Conservation (phyloP, 2,888 invertebrate species). For the Acleris literana region DNA sequence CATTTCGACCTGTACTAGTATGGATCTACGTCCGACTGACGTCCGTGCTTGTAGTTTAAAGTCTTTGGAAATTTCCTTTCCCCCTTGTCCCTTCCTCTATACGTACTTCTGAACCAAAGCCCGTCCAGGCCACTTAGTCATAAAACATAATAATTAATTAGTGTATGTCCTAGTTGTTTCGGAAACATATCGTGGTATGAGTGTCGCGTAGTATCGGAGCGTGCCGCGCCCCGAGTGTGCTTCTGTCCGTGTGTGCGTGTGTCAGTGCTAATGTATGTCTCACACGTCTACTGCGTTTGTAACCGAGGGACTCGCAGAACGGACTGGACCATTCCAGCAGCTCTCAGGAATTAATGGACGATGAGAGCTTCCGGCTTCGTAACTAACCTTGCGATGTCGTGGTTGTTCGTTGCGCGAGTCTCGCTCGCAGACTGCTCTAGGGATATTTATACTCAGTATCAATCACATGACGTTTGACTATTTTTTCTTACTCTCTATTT, state of each 20-base stretch:
- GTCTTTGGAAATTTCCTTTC: too few relatives aligned
- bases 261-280: slow-evolving; percentile 43
- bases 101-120: slow-evolving; percentile 46
- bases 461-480: too few relatives aligned
- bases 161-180: slow-evolving; percentile 9
- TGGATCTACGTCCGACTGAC: too few relatives aligned
- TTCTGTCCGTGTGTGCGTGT: slow-evolving; percentile 43
- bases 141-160: slow-evolving; percentile 14
- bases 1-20: too few relatives aligned
- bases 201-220: slow-evolving; percentile 24
- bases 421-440: not conserved
- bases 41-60: too few relatives aligned
- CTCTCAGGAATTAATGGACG: not conserved
- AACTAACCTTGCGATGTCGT: not conserved
- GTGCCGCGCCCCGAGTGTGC: slow-evolving; percentile 34
- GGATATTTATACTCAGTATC: too few relatives aligned
- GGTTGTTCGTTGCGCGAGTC: not conserved
- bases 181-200: not conserved
- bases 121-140: slow-evolving; percentile 34
- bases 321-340: not conserved
- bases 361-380: too few relatives aligned
- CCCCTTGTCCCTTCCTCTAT: slow-evolving; percentile 10
- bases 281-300: slow-evolving; percentile 1
- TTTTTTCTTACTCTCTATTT: too few relatives aligned
- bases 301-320: not conserved